Evolutionary conservation across 2,797 vertebrate species (phyloP).

Genomic region (Halcyon leucocephala): DNA sequence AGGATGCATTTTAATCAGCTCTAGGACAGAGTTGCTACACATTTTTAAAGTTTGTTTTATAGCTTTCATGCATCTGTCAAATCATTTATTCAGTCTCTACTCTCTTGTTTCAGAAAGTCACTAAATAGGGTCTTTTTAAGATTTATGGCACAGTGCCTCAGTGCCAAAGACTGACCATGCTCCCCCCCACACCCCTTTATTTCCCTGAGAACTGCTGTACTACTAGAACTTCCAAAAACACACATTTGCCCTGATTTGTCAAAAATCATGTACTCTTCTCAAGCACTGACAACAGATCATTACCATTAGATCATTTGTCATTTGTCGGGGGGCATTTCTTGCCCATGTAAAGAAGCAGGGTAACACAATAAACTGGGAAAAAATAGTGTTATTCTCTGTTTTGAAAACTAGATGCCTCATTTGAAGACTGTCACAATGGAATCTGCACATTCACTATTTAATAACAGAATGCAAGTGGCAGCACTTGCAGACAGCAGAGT

Average conservation of each 20-base stretch:
- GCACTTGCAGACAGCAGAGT: conserved; percentile 21
- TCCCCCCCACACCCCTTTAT: no score
- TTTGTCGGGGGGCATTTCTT: neutral
- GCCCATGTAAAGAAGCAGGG: neutral
- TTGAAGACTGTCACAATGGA: neutral
- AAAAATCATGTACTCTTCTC: neutral
- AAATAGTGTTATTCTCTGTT: neutral
- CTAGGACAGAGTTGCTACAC: neutral
- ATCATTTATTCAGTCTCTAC: neutral
- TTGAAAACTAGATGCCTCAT: neutral
- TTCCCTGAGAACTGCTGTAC: neutral
- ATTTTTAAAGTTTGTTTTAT: neutral
- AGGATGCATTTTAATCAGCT: neutral
- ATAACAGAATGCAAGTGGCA: neutral
- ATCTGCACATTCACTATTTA: neutral
- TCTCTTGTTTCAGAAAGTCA: neutral
- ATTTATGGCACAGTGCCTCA: neutral
- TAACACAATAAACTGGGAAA: neutral
- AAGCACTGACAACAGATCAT: neutral
- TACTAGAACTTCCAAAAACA: neutral
- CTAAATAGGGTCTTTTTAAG: neutral
- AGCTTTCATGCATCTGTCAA: neutral
- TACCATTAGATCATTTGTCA: neutral
- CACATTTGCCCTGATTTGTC: neutral
- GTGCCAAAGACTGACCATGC: neutral